Percentiles rank a stretch among this genome's conserved stretches.
Conservation (phyloP, 2,888 invertebrate species). For the Pharmacophagus antenor region DNA sequence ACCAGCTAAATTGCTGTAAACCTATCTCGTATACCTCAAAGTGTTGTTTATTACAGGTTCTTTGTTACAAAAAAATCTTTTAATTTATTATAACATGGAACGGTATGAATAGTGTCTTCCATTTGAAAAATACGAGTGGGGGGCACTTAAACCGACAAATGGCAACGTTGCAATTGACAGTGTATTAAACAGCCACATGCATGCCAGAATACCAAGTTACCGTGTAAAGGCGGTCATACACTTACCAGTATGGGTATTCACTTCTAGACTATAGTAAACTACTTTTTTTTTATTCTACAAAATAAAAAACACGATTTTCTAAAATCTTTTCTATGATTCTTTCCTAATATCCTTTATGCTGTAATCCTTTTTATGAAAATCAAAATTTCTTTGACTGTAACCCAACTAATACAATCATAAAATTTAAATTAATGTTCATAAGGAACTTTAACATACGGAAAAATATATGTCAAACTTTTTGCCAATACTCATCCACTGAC, state of each 20-base stretch:
- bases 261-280: background rate
- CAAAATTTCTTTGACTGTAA: too few species aligned
- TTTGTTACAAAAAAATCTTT: conserved; percentile 9
- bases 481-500: too few species aligned
- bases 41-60: conserved; percentile 3
- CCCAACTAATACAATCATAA: too few species aligned
- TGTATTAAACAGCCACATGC: conserved; percentile 75
- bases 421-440: too few species aligned
- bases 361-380: too few species aligned
- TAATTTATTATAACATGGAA: conserved; percentile 32
- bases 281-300: too few species aligned
- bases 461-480: too few species aligned
- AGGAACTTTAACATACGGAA: too few species aligned
- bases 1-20: background rate
- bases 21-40: background rate
- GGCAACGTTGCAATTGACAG: conserved; percentile 77
- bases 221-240: conserved; percentile 28
- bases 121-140: conserved; percentile 54
- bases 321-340: too few species aligned
- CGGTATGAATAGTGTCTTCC: conserved; percentile 52
- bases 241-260: background rate
- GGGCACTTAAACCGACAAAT: conserved; percentile 77
- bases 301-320: too few species aligned
- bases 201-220: conserved; percentile 63
- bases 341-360: too few species aligned